Evolutionary conservation across 2,888 invertebrate species (phyloP).

Genomic region (Amphimallon solstitiale): DNA sequence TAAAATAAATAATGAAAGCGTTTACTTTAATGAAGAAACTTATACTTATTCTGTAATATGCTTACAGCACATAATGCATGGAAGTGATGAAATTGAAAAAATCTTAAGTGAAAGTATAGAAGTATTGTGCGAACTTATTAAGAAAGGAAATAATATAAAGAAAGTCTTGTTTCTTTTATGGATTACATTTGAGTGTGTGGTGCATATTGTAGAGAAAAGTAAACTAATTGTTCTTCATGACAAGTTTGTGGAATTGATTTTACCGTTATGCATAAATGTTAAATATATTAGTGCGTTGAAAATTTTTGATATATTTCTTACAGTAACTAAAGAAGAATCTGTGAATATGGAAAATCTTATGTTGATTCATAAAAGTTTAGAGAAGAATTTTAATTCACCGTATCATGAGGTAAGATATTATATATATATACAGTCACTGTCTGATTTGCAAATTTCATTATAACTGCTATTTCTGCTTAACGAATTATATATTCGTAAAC

Average conservation of each 20-base stretch:
- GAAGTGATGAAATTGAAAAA: conserved; percentile 55
- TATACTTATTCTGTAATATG: conserved; percentile 66
- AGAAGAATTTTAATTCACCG: conserved; percentile 74
- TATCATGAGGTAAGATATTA: conserved; percentile 70
- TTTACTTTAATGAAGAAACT: conserved; percentile 61
- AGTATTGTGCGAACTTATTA: conserved; percentile 24
- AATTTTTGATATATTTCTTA: conserved; percentile 67
- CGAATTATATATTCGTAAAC: too few species aligned
- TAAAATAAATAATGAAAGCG: conserved; percentile 53
- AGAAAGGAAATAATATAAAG: conserved; percentile 23
- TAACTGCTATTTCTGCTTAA: too few species aligned
- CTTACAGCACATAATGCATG: conserved; percentile 66
- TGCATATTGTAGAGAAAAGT: conserved; percentile 68
- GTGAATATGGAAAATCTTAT: conserved; percentile 63
- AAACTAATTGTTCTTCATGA: conserved; percentile 58
- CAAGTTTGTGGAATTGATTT: conserved; percentile 61
- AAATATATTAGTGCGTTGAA: conserved; percentile 66
- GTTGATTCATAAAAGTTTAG: conserved; percentile 67
- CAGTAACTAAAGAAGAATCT: conserved; percentile 64
- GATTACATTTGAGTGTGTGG: conserved; percentile 68
- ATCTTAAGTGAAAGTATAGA: conserved; percentile 46
- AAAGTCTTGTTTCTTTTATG: conserved; percentile 67
- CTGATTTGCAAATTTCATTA: too few species aligned
- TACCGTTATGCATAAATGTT: conserved; percentile 64
- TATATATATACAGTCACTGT: conserved; percentile 43